These are phyloP conservation scores for Chascanopsetta lugubris DNA, from an alignment of 2,113 vertebrate genomes.

Conservation along the genomic window DNA sequence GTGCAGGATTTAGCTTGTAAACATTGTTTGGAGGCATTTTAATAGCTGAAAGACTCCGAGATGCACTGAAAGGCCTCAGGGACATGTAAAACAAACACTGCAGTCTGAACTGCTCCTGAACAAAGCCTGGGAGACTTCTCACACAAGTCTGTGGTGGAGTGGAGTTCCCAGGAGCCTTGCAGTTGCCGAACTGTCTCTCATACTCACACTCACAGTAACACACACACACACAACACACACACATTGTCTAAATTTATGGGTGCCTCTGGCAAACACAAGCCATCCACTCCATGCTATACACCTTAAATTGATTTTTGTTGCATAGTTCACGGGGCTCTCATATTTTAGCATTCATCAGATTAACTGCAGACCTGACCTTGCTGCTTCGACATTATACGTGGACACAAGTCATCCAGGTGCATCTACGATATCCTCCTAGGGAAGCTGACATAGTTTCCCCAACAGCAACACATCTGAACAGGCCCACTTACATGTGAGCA, in stretches of 20 bases:
- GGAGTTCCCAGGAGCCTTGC: slow-evolving; percentile 17
- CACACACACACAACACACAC: neutral
- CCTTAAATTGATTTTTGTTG: neutral
- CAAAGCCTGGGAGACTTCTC: slow-evolving; percentile 55
- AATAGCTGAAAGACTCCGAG: slow-evolving; percentile 18
- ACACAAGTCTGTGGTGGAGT: slow-evolving; percentile 6
- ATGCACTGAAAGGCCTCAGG: slow-evolving; percentile 33
- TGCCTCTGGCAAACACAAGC: slow-evolving; percentile 7
- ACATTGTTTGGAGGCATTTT: slow-evolving; percentile 23
- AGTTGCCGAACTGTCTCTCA: slow-evolving; percentile 11
- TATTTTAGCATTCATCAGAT: no score
- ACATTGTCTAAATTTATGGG: slow-evolving; percentile 11
- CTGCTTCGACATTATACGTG: no score
- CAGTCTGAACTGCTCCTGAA: slow-evolving; percentile 35
- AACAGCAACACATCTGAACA: neutral
- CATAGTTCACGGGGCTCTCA: neutral
- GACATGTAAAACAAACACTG: slow-evolving; percentile 52
- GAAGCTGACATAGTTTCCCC: slow-evolving; percentile 10
- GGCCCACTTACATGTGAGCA: neutral
- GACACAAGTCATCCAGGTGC: neutral
- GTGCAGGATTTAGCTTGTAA: slow-evolving; percentile 16
- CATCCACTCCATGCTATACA: slow-evolving; percentile 4
- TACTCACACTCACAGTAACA: neutral
- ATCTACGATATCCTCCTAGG: neutral
- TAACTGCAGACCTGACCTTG: no score